Conservation (phyloP, 2,888 invertebrate genomes). For the Drosophila aldrichi region DNA sequence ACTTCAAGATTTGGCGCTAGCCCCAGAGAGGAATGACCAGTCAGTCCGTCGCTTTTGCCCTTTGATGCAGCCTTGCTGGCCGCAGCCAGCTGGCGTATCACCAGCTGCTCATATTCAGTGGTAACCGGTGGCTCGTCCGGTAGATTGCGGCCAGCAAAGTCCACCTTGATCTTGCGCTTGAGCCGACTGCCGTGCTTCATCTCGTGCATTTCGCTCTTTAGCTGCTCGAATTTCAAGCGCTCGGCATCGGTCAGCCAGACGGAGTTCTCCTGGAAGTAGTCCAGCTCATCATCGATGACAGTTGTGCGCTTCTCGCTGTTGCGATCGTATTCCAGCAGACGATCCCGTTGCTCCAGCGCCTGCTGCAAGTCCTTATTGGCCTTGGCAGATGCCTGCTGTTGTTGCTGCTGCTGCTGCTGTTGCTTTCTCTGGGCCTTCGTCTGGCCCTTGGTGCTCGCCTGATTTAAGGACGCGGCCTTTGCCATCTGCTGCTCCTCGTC, state of each 20-base stretch:
- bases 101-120: conserved; percentile 84
- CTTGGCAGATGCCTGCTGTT: conserved; percentile 16
- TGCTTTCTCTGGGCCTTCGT: conserved; percentile 23
- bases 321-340: conserved; percentile 93
- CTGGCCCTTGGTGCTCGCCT: conserved; percentile 6
- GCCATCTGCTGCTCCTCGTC: conserved; percentile 90
- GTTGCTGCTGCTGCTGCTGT: neutral
- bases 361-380: conserved; percentile 87
- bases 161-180: conserved; percentile 90
- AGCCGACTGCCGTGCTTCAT: conserved; percentile 90
- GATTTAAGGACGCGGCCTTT: conserved; percentile 11
- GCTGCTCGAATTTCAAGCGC: conserved; percentile 88
- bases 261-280: conserved; percentile 93
- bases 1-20: conserved; percentile 65
- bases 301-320: conserved; percentile 88
- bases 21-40: conserved; percentile 60
- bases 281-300: conserved; percentile 93
- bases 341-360: conserved; percentile 92
- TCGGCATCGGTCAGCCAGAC: conserved; percentile 93
- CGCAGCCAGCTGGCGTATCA: conserved; percentile 85
- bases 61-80: conserved; percentile 43
- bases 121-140: conserved; percentile 86
- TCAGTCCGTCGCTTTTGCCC: conserved; percentile 36
- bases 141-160: conserved; percentile 89
- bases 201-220: conserved; percentile 89